These are phyloP conservation scores for Scomber colias DNA, from an alignment of 2,113 vertebrate species.

Conservation along the genomic window DNA sequence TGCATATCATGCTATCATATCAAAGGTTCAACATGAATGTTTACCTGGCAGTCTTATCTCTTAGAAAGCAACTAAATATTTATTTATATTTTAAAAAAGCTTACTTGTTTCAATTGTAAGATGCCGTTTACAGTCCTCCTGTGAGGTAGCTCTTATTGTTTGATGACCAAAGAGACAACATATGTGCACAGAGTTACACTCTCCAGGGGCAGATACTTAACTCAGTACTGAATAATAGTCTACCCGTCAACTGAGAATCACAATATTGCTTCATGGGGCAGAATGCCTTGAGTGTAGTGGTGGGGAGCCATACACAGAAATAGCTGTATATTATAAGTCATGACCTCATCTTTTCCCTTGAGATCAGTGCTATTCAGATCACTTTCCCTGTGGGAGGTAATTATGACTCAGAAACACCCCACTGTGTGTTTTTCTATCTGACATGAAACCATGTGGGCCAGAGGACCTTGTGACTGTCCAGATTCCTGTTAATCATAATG, in stretches of 20 bases:
- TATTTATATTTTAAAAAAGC: background rate
- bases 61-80: background rate
- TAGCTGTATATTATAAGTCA: slow-evolving; percentile 56
- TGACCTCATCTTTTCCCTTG: slow-evolving; percentile 54
- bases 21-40: background rate
- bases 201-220: slow-evolving; percentile 1
- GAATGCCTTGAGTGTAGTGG: slow-evolving; percentile 18
- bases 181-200: slow-evolving; percentile 27
- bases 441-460: slow-evolving; percentile 46
- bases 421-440: slow-evolving; percentile 41
- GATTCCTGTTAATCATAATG: slow-evolving; percentile 37
- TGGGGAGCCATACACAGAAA: slow-evolving; percentile 22
- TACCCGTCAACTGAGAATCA: slow-evolving; percentile 31
- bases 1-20: background rate
- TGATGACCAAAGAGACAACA: slow-evolving; percentile 10
- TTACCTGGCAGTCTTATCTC: background rate
- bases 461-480: slow-evolving; percentile 26
- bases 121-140: background rate
- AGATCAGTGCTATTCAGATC: slow-evolving; percentile 33
- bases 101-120: background rate
- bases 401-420: slow-evolving; percentile 67
- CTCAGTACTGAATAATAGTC: slow-evolving; percentile 35
- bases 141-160: background rate
- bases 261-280: slow-evolving; percentile 36
- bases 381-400: slow-evolving; percentile 56